Percentiles rank a stretch among this genome's conserved stretches.
Evolutionary conservation across 2,888 invertebrate species (phyloP).

Genomic region (Dryomyza anilis): DNA sequence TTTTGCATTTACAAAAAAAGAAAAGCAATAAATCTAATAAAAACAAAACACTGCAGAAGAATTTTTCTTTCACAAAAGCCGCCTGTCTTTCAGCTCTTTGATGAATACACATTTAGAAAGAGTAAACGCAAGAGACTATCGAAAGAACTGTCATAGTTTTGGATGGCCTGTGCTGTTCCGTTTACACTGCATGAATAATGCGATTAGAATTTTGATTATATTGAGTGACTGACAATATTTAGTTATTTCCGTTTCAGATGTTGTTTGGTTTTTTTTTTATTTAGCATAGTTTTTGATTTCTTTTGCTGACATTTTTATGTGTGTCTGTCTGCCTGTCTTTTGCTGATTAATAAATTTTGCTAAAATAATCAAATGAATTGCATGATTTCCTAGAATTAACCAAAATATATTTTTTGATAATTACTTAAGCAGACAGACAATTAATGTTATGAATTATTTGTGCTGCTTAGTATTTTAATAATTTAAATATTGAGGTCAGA

Average conservation of each 20-base stretch:
- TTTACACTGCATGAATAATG: neutral
- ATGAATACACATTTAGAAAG: neutral
- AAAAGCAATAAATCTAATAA: conserved; percentile 1
- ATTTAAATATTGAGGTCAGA: neutral
- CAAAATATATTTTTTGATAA: neutral
- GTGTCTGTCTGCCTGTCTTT: neutral
- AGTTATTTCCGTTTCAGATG: neutral
- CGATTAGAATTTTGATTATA: conserved; percentile 3
- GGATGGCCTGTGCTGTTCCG: too few relatives aligned
- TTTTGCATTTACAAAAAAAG: neutral
- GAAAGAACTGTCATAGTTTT: neutral
- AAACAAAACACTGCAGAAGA: neutral
- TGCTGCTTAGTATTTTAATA: neutral
- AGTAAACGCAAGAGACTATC: neutral
- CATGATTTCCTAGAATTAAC: neutral
- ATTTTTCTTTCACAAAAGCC: too few relatives aligned
- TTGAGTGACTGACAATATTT: neutral
- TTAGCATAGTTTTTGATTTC: neutral
- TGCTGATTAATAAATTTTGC: too few relatives aligned
- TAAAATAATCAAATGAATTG: too few relatives aligned
- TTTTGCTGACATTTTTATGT: neutral
- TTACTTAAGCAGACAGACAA: neutral
- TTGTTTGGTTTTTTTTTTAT: too few relatives aligned
- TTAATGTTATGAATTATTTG: neutral
- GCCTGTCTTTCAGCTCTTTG: too few relatives aligned